These are phyloP conservation scores for Avahi laniger DNA, from an alignment of 2,797 vertebrate genomes.

Conservation along the genomic window DNA sequence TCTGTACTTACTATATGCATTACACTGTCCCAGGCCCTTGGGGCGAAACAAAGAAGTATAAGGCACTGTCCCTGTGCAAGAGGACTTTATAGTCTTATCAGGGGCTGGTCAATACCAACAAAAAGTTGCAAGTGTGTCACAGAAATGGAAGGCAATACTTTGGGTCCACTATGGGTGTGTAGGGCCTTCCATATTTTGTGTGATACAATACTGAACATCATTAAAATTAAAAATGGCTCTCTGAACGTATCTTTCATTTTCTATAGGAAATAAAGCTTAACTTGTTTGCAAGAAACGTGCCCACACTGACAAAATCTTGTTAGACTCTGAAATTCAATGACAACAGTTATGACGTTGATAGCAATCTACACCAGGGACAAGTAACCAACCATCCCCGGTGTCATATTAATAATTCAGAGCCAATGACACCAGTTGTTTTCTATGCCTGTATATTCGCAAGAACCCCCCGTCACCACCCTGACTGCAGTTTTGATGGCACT, in stretches of 20 bases:
- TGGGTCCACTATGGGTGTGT: rapidly evolving
- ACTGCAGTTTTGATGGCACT: background rate
- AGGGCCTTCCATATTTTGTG: background rate
- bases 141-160: background rate
- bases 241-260: background rate
- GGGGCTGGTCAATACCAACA: background rate
- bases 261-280: background rate
- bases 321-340: background rate
- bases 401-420: background rate
- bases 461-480: rapidly evolving
- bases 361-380: no score
- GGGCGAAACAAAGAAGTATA: background rate
- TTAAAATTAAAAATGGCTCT: background rate
- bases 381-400: background rate
- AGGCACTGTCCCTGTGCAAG: no score
- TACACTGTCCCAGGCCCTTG: no score
- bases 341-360: no score
- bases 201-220: background rate
- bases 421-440: no score
- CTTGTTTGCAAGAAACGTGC: background rate
- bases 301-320: background rate
- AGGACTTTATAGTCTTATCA: background rate
- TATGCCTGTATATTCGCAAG: background rate
- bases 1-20: background rate
- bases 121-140: background rate